Conservation (phyloP, 2,888 invertebrate species). For the Brachyopa scutellaris region DNA sequence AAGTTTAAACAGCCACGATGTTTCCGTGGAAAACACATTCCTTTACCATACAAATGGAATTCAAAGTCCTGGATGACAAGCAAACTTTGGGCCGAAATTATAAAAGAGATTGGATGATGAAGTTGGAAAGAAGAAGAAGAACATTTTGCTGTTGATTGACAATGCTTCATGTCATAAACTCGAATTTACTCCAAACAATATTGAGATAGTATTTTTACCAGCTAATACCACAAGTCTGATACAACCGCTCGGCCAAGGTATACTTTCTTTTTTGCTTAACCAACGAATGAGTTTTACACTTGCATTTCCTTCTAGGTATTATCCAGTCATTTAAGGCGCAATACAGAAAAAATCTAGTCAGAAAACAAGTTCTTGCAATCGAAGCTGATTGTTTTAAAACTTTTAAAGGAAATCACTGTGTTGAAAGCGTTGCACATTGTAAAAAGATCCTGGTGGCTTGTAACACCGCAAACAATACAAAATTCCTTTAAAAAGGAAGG, state of each 20-base stretch:
- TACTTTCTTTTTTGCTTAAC: too few relatives aligned
- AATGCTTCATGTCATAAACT: conserved; percentile 11
- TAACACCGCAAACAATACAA: too few relatives aligned
- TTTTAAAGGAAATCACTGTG: background rate
- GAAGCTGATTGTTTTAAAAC: background rate
- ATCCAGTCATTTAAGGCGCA: conserved; percentile 10
- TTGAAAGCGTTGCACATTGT: background rate
- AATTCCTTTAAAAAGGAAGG: background rate
- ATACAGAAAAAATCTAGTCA: background rate
- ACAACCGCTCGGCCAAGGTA: conserved; percentile 6
- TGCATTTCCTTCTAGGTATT: too few relatives aligned
- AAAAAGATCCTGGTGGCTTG: background rate
- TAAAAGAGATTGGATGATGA: conserved; percentile 29
- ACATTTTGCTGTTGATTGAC: conserved; percentile 15
- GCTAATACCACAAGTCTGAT: background rate
- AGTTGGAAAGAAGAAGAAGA: conserved; percentile 2
- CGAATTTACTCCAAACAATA: background rate
- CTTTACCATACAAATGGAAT: conserved; percentile 36
- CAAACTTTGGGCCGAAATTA: conserved; percentile 33
- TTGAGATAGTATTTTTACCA: conserved; percentile 18
- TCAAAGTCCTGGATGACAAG: conserved; percentile 36
- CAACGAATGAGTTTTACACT: too few relatives aligned
- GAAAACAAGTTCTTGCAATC: conserved; percentile 20
- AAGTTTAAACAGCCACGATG: conserved; percentile 35
- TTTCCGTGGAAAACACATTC: conserved; percentile 45